phyloP scores from a whole-genome alignment of 1,140 invertebrate species.

The Achroia grisella region DNA sequence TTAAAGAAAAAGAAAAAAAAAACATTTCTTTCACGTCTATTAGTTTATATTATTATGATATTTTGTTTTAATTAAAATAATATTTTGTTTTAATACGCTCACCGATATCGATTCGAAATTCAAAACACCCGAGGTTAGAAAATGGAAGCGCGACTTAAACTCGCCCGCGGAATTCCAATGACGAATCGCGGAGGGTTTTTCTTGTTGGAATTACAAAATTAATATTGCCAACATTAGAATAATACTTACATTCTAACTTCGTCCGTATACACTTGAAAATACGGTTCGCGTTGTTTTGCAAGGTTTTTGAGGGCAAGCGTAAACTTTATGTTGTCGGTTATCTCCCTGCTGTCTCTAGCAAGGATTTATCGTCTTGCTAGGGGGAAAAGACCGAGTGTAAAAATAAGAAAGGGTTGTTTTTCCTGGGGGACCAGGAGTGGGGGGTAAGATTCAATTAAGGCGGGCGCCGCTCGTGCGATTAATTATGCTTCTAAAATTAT shows the following conservation, averaged over 20 bases:
- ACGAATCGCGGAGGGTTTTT: conserved; percentile 67
- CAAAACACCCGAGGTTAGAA: conserved; percentile 33
- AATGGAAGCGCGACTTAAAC: conserved; percentile 49
- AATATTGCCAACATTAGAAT: conserved; percentile 19
- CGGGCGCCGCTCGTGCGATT: conserved; percentile 46
- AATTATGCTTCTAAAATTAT: conserved; percentile 65
- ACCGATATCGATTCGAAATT: conserved; percentile 19
- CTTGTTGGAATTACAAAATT: conserved; percentile 37
- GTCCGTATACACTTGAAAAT: conserved; percentile 8
- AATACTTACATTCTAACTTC: conserved; percentile 5
- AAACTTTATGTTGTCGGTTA: conserved; percentile 36
- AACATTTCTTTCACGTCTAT: too few species aligned
- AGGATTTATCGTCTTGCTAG: conserved; percentile 68
- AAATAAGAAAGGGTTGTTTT: conserved; percentile 72
- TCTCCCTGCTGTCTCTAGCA: conserved; percentile 62
- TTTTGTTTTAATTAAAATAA: too few species aligned
- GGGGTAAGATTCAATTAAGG: conserved; percentile 64
- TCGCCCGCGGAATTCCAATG: conserved; percentile 65
- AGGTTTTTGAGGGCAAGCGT: conserved; percentile 3
- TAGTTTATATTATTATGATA: too few species aligned
- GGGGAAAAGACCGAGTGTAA: conserved; percentile 48
- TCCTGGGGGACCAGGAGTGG: conserved; percentile 48
- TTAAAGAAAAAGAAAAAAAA: too few species aligned
- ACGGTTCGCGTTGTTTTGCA: conserved; percentile 5
- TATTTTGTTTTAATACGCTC: too few species aligned